These are phyloP conservation scores for Pelusios castaneus DNA, from an alignment of 2,113 vertebrate species.

Conservation along the genomic window DNA sequence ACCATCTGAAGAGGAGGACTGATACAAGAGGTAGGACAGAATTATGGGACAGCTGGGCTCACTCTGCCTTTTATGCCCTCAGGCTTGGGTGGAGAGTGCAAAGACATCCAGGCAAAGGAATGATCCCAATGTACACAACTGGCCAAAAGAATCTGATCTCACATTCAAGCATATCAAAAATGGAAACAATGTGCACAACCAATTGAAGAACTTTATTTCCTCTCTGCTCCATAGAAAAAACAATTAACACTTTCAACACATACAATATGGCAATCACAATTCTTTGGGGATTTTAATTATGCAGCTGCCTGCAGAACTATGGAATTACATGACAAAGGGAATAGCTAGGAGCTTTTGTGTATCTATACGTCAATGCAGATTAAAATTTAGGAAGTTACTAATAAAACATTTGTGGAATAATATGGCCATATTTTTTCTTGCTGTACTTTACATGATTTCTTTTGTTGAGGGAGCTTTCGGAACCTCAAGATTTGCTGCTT, in stretches of 20 bases:
- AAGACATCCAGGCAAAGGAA: background rate
- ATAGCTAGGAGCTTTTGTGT: slow-evolving; percentile 19
- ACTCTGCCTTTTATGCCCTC: background rate
- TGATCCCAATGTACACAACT: background rate
- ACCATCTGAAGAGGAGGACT: background rate
- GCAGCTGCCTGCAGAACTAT: slow-evolving; percentile 46
- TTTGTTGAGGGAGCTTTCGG: background rate
- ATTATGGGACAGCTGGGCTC: background rate
- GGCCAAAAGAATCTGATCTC: background rate
- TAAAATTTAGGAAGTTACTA: background rate
- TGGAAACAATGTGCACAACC: background rate
- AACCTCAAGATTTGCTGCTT: background rate
- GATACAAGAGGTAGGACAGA: slow-evolving; percentile 1
- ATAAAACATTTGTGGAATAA: background rate
- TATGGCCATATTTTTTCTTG: background rate
- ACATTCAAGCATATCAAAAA: background rate
- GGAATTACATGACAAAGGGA: slow-evolving; percentile 28
- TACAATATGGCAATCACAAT: slow-evolving; percentile 20
- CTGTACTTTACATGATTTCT: background rate
- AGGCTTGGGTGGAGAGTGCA: background rate
- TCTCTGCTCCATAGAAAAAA: background rate
- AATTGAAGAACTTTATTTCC: background rate
- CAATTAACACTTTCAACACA: background rate
- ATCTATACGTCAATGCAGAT: background rate
- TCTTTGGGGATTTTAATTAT: slow-evolving; percentile 32